Evolutionary conservation across 2,888 invertebrate genomes (phyloP).

Genomic region (Lasius platythorax): DNA sequence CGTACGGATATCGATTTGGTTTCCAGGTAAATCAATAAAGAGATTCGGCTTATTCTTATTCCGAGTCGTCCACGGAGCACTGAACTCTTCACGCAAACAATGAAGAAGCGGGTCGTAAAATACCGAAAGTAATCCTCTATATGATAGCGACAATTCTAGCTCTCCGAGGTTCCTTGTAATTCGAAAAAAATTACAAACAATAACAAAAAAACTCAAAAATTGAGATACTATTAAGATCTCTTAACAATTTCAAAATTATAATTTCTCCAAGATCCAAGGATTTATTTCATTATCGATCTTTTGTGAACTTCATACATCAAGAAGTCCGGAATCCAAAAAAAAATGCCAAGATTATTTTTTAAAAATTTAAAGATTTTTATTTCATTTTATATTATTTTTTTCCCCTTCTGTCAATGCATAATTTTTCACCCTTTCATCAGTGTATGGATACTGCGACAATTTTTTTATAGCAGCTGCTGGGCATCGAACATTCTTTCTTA

Average conservation of each 20-base stretch:
- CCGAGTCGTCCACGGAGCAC: constrained; percentile 40
- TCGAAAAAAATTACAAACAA: not conserved
- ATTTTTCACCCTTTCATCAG: too few relatives aligned
- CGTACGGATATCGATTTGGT: constrained; percentile 83
- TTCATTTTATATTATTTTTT: too few relatives aligned
- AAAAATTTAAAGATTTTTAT: not conserved
- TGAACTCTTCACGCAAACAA: constrained; percentile 23
- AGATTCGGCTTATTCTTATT: constrained; percentile 77
- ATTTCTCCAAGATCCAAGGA: not conserved
- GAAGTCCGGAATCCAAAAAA: not conserved
- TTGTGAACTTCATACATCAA: not conserved
- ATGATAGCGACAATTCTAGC: not conserved
- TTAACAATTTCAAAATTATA: not conserved
- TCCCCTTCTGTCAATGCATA: too few relatives aligned
- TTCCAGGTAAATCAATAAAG: constrained; percentile 81
- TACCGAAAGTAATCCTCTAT: not conserved
- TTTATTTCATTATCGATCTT: not conserved
- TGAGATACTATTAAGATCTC: not conserved
- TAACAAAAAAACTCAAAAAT: not conserved
- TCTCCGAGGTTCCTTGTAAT: not conserved
- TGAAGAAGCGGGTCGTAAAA: constrained; percentile 2
- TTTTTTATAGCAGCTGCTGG: too few relatives aligned
- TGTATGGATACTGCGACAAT: too few relatives aligned
- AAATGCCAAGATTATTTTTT: not conserved
- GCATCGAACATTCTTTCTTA: too few relatives aligned